Percentiles rank a stretch among this genome's conserved stretches.
These are phyloP conservation scores for Enteromius viviparus DNA, from an alignment of 2,797 vertebrate genomes.

Conservation along the genomic window DNA sequence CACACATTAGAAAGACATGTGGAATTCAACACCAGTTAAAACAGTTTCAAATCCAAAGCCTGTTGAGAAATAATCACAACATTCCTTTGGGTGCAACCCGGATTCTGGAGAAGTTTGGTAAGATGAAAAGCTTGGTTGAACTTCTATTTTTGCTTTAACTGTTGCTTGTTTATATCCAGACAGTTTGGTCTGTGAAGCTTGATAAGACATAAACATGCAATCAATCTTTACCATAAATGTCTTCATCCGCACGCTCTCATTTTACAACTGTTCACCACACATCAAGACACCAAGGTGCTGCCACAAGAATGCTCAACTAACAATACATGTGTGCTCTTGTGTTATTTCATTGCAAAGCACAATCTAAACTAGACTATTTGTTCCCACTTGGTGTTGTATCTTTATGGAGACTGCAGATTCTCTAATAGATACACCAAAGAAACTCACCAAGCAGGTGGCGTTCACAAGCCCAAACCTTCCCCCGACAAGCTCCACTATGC, in stretches of 20 bases:
- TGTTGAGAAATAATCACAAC: conserved; percentile 22
- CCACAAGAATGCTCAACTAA: conserved; percentile 29
- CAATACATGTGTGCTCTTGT: conserved; percentile 18
- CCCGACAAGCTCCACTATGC: neutral
- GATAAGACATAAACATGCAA: conserved; percentile 36
- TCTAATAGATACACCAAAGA: neutral
- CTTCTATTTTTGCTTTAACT: neutral
- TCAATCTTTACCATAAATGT: conserved; percentile 39
- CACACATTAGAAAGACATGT: neutral
- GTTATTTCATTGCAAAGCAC: neutral
- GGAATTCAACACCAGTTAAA: conserved; percentile 5
- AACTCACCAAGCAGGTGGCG: neutral
- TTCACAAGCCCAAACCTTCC: conserved; percentile 16
- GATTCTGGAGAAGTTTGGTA: conserved; percentile 8
- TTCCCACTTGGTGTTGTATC: neutral
- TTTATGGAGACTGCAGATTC: neutral
- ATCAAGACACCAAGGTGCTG: conserved; percentile 49
- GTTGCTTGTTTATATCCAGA: conserved; percentile 9
- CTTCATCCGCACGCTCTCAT: conserved; percentile 37
- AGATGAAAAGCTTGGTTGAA: conserved; percentile 28
- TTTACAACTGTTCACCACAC: conserved; percentile 15
- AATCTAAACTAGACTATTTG: conserved; percentile 13
- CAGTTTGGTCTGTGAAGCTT: conserved; percentile 11
- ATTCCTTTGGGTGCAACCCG: conserved; percentile 33
- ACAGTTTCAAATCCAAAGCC: conserved; percentile 30